Evolutionary conservation across 2,113 vertebrate genomes (phyloP).

Genomic region (Pluvialis apricaria): DNA sequence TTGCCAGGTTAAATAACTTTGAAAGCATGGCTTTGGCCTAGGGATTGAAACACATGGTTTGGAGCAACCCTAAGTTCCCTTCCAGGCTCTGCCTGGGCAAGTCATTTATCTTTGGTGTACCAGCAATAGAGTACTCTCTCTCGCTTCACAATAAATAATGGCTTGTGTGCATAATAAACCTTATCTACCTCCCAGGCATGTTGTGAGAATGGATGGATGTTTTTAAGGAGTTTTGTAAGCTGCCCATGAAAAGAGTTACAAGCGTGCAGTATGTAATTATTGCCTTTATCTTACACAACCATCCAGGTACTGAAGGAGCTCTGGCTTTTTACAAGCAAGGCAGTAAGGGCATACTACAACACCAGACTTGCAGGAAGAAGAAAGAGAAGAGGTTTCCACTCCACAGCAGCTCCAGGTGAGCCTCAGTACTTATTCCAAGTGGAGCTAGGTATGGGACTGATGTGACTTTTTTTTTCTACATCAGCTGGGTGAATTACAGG

Average conservation of each 20-base stretch:
- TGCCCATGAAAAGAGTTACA: background rate
- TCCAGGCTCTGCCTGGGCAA: constrained; percentile 21
- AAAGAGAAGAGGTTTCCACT: background rate
- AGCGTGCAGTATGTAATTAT: background rate
- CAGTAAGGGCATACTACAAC: background rate
- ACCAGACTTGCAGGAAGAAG: background rate
- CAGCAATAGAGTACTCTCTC: background rate
- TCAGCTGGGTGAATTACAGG: background rate
- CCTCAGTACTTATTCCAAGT: background rate
- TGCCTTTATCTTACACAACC: constrained; percentile 24
- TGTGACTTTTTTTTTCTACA: background rate
- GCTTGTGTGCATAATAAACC: constrained; percentile 4
- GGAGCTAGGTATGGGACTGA: background rate
- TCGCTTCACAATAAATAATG: background rate
- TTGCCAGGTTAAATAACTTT: constrained; percentile 19
- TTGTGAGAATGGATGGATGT: constrained; percentile 2
- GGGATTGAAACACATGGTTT: background rate
- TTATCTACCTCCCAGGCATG: background rate
- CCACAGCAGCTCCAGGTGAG: background rate
- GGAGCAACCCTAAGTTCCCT: background rate
- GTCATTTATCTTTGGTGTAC: background rate
- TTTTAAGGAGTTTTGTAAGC: constrained; percentile 39
- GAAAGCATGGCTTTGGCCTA: background rate
- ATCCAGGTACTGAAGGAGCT: background rate
- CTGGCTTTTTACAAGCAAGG: background rate